phyloP scores from a whole-genome alignment of 2,113 vertebrate species.

The Telmatochromis brachygnathus region DNA sequence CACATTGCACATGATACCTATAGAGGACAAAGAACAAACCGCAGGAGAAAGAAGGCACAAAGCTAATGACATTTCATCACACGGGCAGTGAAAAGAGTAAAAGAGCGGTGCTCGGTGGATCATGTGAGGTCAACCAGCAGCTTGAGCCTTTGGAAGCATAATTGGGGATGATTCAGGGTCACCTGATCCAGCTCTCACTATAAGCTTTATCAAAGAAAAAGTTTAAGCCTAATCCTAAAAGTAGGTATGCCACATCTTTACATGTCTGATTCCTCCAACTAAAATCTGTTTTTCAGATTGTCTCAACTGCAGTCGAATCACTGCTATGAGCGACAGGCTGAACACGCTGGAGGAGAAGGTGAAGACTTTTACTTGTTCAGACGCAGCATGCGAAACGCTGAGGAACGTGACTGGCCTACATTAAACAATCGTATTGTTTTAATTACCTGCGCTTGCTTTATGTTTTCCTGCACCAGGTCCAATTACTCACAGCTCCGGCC shows the following conservation, averaged over 20 bases:
- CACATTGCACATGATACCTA: neutral
- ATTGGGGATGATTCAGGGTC: neutral
- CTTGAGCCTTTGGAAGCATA: neutral
- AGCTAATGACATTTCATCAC: neutral
- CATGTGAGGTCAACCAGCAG: neutral
- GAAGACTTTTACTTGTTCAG: neutral
- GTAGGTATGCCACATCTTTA: neutral
- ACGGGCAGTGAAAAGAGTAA: neutral
- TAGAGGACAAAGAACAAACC: neutral
- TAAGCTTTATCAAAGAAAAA: neutral
- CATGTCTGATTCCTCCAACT: neutral
- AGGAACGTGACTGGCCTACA: neutral
- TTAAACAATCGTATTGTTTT: neutral
- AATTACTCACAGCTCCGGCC: slow-evolving; percentile 58
- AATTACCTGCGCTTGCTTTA: neutral
- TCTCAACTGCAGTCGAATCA: slow-evolving; percentile 85
- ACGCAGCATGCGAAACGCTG: neutral
- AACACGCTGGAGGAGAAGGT: slow-evolving; percentile 84
- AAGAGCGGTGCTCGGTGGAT: neutral
- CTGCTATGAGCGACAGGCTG: slow-evolving; percentile 77
- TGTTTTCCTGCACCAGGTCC: slow-evolving; percentile 72
- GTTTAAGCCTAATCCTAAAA: neutral
- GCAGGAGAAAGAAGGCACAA: neutral
- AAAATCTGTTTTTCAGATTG: slow-evolving; percentile 70
- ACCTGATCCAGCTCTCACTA: neutral